Evolutionary conservation across 2,888 invertebrate species (phyloP).

Genomic region (Campaea margaritaria): DNA sequence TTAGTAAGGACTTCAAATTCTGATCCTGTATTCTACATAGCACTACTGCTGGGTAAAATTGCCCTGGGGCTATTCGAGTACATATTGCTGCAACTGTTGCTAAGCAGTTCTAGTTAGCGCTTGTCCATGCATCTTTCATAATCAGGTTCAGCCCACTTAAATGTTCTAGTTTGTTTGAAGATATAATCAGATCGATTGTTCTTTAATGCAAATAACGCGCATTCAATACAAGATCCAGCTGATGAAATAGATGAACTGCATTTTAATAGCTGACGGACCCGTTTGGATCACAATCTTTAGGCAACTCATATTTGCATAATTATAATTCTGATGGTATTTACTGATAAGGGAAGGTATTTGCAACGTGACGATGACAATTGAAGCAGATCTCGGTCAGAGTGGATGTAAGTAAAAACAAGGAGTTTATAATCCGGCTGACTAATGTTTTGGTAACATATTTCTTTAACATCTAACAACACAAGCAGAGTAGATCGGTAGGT

Average conservation of each 20-base stretch:
- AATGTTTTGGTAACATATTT: too few relatives aligned
- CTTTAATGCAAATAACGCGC: slow-evolving; percentile 18
- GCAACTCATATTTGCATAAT: neutral
- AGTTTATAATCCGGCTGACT: neutral
- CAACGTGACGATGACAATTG: neutral
- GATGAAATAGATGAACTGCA: slow-evolving; percentile 11
- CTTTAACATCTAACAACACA: too few relatives aligned
- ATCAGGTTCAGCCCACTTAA: slow-evolving; percentile 2
- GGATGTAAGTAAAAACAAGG: neutral
- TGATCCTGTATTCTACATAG: too few relatives aligned
- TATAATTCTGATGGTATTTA: neutral
- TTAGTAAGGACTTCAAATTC: too few relatives aligned
- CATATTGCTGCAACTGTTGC: neutral
- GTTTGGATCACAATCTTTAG: slow-evolving; percentile 9
- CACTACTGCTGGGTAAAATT: too few relatives aligned
- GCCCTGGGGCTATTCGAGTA: neutral
- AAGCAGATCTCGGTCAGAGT: neutral
- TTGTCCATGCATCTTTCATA: slow-evolving; percentile 7
- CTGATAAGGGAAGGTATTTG: neutral
- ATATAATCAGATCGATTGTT: slow-evolving; percentile 24
- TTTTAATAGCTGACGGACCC: neutral
- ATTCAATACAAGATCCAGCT: slow-evolving; percentile 18
- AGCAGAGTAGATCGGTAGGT: too few relatives aligned
- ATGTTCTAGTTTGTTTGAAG: slow-evolving; percentile 15
- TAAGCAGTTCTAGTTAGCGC: neutral